phyloP scores from a whole-genome alignment of 2,888 invertebrate genomes.

The Microctonus brassicae region DNA sequence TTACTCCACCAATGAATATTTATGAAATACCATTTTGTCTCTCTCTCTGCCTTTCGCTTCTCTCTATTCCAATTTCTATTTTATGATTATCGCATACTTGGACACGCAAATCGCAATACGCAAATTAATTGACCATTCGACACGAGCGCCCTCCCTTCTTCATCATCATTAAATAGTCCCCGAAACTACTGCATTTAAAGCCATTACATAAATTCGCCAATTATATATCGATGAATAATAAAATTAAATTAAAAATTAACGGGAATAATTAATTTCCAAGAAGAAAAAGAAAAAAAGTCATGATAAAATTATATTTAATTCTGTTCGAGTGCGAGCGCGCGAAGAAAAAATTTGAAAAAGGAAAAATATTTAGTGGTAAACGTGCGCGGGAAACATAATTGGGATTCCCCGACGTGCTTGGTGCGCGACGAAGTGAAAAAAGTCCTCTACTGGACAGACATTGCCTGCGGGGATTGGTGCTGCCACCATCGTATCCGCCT shows the following conservation, averaged over 20 bases:
- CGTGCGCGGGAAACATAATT: not conserved
- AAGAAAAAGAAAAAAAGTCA: too few species aligned
- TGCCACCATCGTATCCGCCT: not conserved
- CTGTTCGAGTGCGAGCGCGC: too few species aligned
- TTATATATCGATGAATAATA: not conserved
- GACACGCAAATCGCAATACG: not conserved
- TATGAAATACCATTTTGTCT: constrained; percentile 39
- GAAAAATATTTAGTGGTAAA: not conserved
- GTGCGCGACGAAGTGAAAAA: constrained; percentile 20
- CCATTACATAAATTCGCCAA: not conserved
- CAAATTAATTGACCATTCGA: constrained; percentile 3
- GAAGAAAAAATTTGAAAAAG: not conserved
- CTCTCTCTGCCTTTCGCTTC: constrained; percentile 2
- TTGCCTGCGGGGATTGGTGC: not conserved
- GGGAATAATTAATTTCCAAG: too few species aligned
- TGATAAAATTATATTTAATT: too few species aligned
- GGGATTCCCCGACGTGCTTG: not conserved
- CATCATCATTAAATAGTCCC: not conserved
- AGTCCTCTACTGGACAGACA: not conserved
- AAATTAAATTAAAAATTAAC: too few species aligned
- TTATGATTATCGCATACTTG: constrained; percentile 30
- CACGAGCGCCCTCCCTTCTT: not conserved
- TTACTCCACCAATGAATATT: constrained; percentile 46
- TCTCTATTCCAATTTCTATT: not conserved
- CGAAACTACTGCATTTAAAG: not conserved